Evolutionary conservation across 2,888 invertebrate genomes (phyloP).

Genomic region (Isoperla grammatica): DNA sequence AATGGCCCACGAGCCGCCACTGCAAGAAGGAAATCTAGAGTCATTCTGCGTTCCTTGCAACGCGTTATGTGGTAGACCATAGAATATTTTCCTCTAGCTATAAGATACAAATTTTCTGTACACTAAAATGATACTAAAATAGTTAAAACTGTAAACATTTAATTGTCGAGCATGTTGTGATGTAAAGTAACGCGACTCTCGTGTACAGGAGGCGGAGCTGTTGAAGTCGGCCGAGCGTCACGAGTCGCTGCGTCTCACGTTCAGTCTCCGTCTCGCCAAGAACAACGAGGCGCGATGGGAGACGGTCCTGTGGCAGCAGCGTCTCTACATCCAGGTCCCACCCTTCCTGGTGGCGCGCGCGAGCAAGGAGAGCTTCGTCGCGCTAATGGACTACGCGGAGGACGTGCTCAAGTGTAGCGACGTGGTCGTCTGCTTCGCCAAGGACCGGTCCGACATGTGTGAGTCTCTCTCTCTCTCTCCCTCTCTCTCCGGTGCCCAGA

Average conservation of each 20-base stretch:
- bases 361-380: slow-evolving; percentile 90
- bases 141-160: too few relatives aligned
- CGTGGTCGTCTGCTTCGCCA: slow-evolving; percentile 74
- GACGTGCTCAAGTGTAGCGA: slow-evolving; percentile 80
- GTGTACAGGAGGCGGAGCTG: slow-evolving; percentile 47
- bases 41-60: too few relatives aligned
- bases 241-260: slow-evolving; percentile 64
- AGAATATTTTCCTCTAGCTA: not conserved
- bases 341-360: slow-evolving; percentile 80
- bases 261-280: slow-evolving; percentile 73
- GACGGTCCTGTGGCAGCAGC: slow-evolving; percentile 69
- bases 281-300: slow-evolving; percentile 78
- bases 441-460: slow-evolving; percentile 76
- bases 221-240: slow-evolving; percentile 61
- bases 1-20: too few relatives aligned
- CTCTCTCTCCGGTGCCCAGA: too few relatives aligned
- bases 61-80: too few relatives aligned
- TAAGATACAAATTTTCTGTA: not conserved
- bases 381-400: slow-evolving; percentile 92
- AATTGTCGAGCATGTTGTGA: too few relatives aligned
- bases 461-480: slow-evolving; percentile 33
- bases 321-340: slow-evolving; percentile 86
- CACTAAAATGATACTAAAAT: too few relatives aligned
- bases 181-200: too few relatives aligned
- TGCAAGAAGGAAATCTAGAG: too few relatives aligned